These are phyloP conservation scores for Parthenolecanium corni DNA, from an alignment of 2,888 invertebrate species.

Conservation along the genomic window DNA sequence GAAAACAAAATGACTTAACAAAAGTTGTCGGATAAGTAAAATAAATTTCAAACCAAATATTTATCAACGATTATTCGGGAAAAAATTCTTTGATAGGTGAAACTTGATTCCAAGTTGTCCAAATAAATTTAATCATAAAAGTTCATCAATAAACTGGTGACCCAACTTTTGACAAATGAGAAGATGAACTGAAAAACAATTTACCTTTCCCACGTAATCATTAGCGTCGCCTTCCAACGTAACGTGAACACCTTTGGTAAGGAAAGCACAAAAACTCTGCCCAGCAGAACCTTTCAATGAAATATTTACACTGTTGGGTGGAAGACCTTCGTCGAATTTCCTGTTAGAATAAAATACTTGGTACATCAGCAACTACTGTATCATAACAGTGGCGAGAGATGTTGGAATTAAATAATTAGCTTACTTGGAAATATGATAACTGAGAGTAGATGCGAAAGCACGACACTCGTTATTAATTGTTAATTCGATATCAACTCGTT, in stretches of 20 bases:
- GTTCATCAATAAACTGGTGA: too few species aligned
- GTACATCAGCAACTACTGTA: too few species aligned
- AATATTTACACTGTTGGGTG: slow-evolving; percentile 68
- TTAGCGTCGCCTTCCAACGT: slow-evolving; percentile 94
- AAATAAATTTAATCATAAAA: too few species aligned
- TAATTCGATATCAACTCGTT: slow-evolving; percentile 59
- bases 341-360: slow-evolving; percentile 42
- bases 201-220: slow-evolving; percentile 87
- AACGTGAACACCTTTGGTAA: slow-evolving; percentile 78
- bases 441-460: slow-evolving; percentile 85
- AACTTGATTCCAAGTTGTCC: too few species aligned
- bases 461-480: slow-evolving; percentile 82
- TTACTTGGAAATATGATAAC: slow-evolving; percentile 89
- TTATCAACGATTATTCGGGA: not conserved
- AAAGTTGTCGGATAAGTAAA: too few species aligned
- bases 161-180: too few species aligned
- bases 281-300: slow-evolving; percentile 85
- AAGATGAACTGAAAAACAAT: too few species aligned
- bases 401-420: slow-evolving; percentile 35
- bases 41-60: too few species aligned
- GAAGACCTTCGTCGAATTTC: slow-evolving; percentile 77
- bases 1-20: slow-evolving; percentile 25
- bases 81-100: slow-evolving; percentile 11
- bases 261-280: slow-evolving; percentile 97
- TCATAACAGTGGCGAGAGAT: too few species aligned